These are phyloP conservation scores for Toxonevra muliebris DNA, from an alignment of 2,888 invertebrate species.

Conservation along the genomic window DNA sequence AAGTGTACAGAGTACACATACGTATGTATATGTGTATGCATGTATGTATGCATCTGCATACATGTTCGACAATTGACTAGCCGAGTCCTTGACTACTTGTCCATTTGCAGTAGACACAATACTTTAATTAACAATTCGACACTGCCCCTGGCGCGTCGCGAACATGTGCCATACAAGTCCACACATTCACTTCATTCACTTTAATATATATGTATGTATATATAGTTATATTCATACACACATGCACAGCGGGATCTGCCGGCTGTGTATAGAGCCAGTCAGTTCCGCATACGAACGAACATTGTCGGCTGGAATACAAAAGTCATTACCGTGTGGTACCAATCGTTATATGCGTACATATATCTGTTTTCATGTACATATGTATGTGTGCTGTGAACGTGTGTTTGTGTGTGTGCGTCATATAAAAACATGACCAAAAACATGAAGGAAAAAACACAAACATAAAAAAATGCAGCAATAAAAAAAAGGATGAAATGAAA, in stretches of 20 bases:
- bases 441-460: constrained; percentile 2
- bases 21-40: constrained; percentile 54
- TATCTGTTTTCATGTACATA: neutral
- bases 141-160: constrained; percentile 19
- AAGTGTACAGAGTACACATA: constrained; percentile 50
- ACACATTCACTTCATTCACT: neutral
- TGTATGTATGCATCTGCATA: constrained; percentile 44
- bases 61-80: constrained; percentile 56
- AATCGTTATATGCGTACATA: constrained; percentile 13
- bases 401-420: constrained; percentile 1
- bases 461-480: constrained; percentile 28
- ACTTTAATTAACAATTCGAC: constrained; percentile 58
- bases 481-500: constrained; percentile 48
- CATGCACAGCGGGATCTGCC: neutral
- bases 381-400: neutral
- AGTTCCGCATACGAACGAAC: constrained; percentile 12
- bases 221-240: too few species aligned
- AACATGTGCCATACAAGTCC: neutral
- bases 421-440: constrained; percentile 36
- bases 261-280: neutral
- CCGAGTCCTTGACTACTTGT: constrained; percentile 56
- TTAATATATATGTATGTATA: neutral
- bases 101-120: constrained; percentile 59
- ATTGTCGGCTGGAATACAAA: constrained; percentile 19
- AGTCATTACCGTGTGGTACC: constrained; percentile 28